Evolutionary conservation across 2,113 vertebrate species (phyloP).

Genomic region (Pelvicachromis taeniatus): DNA sequence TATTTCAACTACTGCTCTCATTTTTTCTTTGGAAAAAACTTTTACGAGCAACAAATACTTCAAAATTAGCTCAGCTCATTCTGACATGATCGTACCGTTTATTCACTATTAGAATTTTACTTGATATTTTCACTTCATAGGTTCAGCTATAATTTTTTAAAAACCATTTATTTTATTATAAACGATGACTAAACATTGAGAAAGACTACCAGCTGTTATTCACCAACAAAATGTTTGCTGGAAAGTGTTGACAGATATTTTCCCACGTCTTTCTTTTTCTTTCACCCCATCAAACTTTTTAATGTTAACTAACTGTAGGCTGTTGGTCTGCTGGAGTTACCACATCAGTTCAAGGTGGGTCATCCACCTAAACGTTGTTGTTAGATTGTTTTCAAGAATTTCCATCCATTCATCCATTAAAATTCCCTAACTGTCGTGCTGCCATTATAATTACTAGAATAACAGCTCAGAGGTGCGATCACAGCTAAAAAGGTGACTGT

Average conservation of each 20-base stretch:
- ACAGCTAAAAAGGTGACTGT: background rate
- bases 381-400: too few relatives aligned
- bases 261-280: background rate
- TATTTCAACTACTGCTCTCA: background rate
- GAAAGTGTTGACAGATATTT: background rate
- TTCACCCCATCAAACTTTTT: background rate
- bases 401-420: background rate
- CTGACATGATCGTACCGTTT: background rate
- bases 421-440: background rate
- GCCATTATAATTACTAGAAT: background rate
- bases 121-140: background rate
- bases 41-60: too few relatives aligned
- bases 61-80: background rate
- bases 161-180: background rate
- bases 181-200: background rate
- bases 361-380: background rate
- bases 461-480: background rate
- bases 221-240: background rate
- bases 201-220: background rate
- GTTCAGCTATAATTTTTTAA: background rate
- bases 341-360: rapidly evolving
- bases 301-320: background rate
- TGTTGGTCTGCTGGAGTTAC: background rate
- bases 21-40: background rate
- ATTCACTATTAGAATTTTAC: background rate